Evolutionary conservation across 2,888 invertebrate species (phyloP), one percentile per base, ranked within the genome.

Genomic region (Dryococelus australis): DNA sequence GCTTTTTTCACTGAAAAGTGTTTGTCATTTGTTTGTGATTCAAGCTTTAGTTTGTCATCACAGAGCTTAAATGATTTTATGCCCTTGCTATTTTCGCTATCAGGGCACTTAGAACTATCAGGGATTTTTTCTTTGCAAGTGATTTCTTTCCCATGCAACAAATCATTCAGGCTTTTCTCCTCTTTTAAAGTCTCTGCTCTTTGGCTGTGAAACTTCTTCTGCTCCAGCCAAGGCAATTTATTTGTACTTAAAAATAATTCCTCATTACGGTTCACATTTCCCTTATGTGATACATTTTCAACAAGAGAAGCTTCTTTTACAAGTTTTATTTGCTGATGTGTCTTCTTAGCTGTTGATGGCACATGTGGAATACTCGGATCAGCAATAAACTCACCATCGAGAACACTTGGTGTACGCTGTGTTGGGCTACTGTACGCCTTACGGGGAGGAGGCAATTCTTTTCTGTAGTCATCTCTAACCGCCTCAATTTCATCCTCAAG

Each of bases 401-500:
- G 89, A 78, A 87, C 88, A 84, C 88, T 89, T 85, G 80, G 89
- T 80, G 89, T 89, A 80, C 88, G 86, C 53, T 89, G 89, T 35
- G 89, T 88, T 86, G 89, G 90, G 84, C 89, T 89, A 88, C 89
- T 90, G 88, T 87, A 89, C 47, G 90, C 89, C 83, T 88, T 87
- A 20, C 89, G 87, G 26, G 84, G 51, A 24, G 87, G 84, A 28
- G 87, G 86, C 27, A 43, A 43, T 26, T 87, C 87, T 43, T 81
- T 87, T 8, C 35, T 13, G 26, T 51, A 26, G 81, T 28, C 27
- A 47, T 35, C n/a, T 43, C 80, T 53, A 65, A 88, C 86, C 26
- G 87, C 86, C 43, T 89, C 90, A 51, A 88, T 89, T n/a, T 89
- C 90, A 80, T 88, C 90, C 90, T 93, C 93, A 51, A 90, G 90